phyloP scores from a whole-genome alignment of 2,797 vertebrate genomes.

The Neostethus bicornis region DNA sequence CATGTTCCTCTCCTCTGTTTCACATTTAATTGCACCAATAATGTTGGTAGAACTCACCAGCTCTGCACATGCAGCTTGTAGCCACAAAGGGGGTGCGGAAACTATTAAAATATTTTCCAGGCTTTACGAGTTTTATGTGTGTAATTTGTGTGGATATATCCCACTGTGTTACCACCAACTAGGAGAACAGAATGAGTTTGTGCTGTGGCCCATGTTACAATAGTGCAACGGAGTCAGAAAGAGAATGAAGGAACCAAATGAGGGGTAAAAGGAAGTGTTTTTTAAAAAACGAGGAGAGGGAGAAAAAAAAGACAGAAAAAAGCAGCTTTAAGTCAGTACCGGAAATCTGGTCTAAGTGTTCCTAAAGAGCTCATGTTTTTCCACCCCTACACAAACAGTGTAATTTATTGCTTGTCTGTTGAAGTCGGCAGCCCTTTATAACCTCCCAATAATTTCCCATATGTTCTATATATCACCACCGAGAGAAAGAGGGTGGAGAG shows the following conservation, averaged over 20 bases:
- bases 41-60: constrained; percentile 70
- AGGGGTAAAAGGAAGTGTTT: constrained; percentile 55
- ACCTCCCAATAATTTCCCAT: constrained; percentile 83
- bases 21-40: constrained; percentile 84
- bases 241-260: constrained; percentile 42
- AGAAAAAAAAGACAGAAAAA: constrained; percentile 32
- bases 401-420: constrained; percentile 84
- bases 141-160: constrained; percentile 82
- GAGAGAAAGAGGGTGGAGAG: constrained; percentile 61
- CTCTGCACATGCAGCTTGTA: constrained; percentile 72
- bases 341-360: constrained; percentile 76
- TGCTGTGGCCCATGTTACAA: constrained; percentile 67
- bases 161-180: constrained; percentile 81
- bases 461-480: constrained; percentile 81
- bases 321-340: constrained; percentile 58
- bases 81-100: constrained; percentile 77
- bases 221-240: constrained; percentile 52
- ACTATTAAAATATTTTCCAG: constrained; percentile 85
- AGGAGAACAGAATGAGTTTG: constrained; percentile 75
- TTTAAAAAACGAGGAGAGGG: constrained; percentile 35
- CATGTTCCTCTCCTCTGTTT: constrained; percentile 76
- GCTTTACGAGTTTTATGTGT: constrained; percentile 80
- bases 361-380: constrained; percentile 75
- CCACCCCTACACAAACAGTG: constrained; percentile 76
- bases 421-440: constrained; percentile 81